phyloP scores from a whole-genome alignment of 2,797 vertebrate species.

The Cyclopterus lumpus region DNA sequence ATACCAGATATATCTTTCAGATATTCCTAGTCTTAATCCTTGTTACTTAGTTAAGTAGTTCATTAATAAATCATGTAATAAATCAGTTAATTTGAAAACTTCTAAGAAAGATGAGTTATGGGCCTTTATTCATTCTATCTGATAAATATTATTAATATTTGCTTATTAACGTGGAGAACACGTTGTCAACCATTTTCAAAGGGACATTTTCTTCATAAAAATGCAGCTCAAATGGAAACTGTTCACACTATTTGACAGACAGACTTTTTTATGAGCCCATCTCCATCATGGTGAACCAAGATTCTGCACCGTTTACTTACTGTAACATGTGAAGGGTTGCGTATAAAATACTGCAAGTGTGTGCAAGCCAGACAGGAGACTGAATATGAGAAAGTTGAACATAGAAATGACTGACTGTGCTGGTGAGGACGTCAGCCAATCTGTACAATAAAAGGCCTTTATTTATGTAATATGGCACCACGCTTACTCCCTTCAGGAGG shows the following conservation, averaged over 20 bases:
- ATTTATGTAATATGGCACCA: conserved; percentile 14
- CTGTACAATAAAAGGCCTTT: conserved; percentile 11
- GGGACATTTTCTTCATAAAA: background rate
- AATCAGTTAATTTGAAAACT: too few relatives aligned
- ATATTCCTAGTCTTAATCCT: too few relatives aligned
- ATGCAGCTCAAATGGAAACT: background rate
- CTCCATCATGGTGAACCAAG: background rate
- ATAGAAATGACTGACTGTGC: background rate
- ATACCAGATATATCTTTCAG: too few relatives aligned
- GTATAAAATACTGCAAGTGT: conserved; percentile 10
- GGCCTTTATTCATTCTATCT: too few relatives aligned
- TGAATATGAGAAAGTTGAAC: conserved; percentile 2
- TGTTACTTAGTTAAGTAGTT: too few relatives aligned
- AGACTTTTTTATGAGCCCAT: background rate
- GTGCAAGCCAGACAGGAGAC: background rate
- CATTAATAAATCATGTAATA: too few relatives aligned
- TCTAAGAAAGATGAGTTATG: too few relatives aligned
- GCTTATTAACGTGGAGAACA: background rate
- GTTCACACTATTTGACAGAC: background rate
- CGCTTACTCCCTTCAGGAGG: conserved; percentile 2
- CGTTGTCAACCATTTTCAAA: background rate
- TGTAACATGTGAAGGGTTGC: background rate
- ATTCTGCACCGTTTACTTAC: background rate
- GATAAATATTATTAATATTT: too few relatives aligned
- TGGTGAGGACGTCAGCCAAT: background rate